A percentile compares a stretch with the other conserved stretches of the same genome.
phyloP scores from a whole-genome alignment of 2,797 vertebrate species.

The Sphaeramia orbicularis region DNA sequence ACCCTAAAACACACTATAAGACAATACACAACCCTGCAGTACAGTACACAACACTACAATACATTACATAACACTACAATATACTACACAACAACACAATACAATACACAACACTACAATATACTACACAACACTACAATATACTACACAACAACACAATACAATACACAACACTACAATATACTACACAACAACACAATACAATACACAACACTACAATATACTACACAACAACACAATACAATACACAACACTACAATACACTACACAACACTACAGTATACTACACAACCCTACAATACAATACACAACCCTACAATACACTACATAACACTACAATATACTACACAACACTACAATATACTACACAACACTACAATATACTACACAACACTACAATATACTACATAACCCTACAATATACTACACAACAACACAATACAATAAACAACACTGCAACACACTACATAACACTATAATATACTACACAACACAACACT shows the following conservation, averaged over 20 bases:
- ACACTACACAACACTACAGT: not conserved
- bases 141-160: too few relatives aligned
- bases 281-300: slow-evolving; percentile 2
- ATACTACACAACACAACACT: too few relatives aligned
- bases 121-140: too few relatives aligned
- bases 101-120: not conserved
- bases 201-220: not conserved
- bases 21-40: not conserved
- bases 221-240: too few relatives aligned
- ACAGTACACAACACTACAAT: slow-evolving; percentile 1
- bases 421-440: too few relatives aligned
- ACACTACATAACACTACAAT: not conserved
- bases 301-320: not conserved
- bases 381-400: not conserved
- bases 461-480: too few relatives aligned
- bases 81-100: not conserved
- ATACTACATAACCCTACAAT: too few relatives aligned
- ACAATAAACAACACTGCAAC: too few relatives aligned
- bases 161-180: too few relatives aligned
- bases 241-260: not conserved
- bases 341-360: not conserved
- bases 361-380: not conserved
- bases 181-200: too few relatives aligned
- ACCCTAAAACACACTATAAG: too few relatives aligned
- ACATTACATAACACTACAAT: not conserved